Evolutionary conservation across 2,888 invertebrate genomes (phyloP), one percentile per base, ranked within the genome.

Genomic region (Linnaemya tessellans): DNA sequence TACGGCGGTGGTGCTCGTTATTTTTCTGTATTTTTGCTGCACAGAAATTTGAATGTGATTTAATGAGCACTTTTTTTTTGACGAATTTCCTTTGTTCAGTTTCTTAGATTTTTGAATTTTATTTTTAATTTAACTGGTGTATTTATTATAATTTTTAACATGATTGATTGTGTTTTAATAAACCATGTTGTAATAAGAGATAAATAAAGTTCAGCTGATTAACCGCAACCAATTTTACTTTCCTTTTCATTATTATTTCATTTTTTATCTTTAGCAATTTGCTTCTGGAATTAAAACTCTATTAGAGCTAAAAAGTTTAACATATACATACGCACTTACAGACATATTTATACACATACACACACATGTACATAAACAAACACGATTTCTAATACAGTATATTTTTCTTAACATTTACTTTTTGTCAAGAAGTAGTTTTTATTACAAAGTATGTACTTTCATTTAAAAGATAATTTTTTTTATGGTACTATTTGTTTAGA

Each of bases 101-200:
- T 60, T 35, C 18, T 60, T 60, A 5, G 25, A 9, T n/a, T 58
- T 43, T 11, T 62, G 3, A 18, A 18, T 18, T 5, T 18, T 54
- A n/a, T 54, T 56, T n/a, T 10, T n/a, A 18, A n/a, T 73, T 73
- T 49, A 41, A 64, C 38, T 43, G 9, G 22, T 43, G n/a, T 30
- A 15, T 13, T 46, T 60, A 1, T 7, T 71, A 13, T 60, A 20
- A 15, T 7, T 11, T 10, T 18, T 13, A 8, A 18, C 18, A 49
- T 38, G 67, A 58, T 78, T 77, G 67, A 77, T 67, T 67, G 58
- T 46, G 22, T 49, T 67, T 77, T 67, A 77, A 67, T 78, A 58
- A 49, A 60, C 22, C 49, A 3, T 18, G 38, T 10, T 20, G 22
- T 18, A 41, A 51, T 54, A 20, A 79, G 41, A 30, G 5, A 5